A percentile compares a stretch with the other conserved stretches of the same genome.
These are phyloP conservation scores for Anguilla anguilla DNA, from an alignment of 2,797 vertebrate genomes.

Conservation along the genomic window DNA sequence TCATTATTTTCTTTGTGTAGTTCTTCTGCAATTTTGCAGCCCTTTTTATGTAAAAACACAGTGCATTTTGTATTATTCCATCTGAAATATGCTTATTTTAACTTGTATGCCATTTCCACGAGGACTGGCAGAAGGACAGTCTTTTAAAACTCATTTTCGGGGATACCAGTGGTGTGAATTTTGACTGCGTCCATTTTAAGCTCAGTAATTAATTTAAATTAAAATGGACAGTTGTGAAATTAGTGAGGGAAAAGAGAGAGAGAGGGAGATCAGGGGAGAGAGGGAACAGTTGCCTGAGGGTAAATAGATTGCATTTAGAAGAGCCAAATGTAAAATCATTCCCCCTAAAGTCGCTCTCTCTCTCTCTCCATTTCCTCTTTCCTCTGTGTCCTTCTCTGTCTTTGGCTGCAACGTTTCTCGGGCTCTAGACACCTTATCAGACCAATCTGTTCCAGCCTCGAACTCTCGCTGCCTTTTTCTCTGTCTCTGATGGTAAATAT, in stretches of 20 bases:
- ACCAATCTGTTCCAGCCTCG: slow-evolving; percentile 71
- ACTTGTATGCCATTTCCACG: background rate
- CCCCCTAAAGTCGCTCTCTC: background rate
- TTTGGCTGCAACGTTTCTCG: slow-evolving; percentile 57
- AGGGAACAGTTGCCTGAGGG: slow-evolving; percentile 53
- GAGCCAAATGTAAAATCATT: slow-evolving; percentile 65
- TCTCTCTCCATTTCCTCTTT: slow-evolving; percentile 3
- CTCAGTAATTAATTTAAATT: background rate
- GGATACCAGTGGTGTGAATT: slow-evolving; percentile 31
- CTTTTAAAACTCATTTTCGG: slow-evolving; percentile 26
- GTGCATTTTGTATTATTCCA: background rate
- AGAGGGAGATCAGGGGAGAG: slow-evolving; percentile 41
- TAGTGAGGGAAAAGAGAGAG: slow-evolving; percentile 25
- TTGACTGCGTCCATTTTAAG: background rate
- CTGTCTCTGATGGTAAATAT: slow-evolving; percentile 70
- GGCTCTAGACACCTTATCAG: slow-evolving; percentile 56
- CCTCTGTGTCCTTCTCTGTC: slow-evolving; percentile 48
- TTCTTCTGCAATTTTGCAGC: background rate
- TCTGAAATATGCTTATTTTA: background rate
- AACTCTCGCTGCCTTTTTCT: slow-evolving; percentile 51
- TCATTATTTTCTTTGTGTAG: background rate
- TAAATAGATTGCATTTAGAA: slow-evolving; percentile 55
- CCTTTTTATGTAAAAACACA: background rate
- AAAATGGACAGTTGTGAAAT: slow-evolving; percentile 36
- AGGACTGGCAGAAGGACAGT: no score